Evolutionary conservation across 1,140 invertebrate species (phyloP), one percentile per base, ranked within the genome.

Genomic region (Eumaeus atala): DNA sequence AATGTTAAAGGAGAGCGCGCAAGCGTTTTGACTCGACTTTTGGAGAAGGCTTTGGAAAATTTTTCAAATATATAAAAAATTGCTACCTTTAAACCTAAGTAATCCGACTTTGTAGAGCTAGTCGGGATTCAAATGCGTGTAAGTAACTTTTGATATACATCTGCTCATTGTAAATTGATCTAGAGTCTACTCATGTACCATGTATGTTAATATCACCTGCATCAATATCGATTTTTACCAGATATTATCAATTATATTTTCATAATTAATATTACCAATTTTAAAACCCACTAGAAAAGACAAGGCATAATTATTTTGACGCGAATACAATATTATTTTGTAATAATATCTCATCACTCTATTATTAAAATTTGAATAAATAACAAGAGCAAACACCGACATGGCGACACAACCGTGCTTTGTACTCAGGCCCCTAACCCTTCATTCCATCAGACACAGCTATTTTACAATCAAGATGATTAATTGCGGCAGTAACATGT

Each of bases 401-500:
- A 7, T 14, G 2, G 40, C 17, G 9, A 44, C n/a, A n/a, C 35
- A 37, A n/a, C 9, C 9, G 11, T 9, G 2, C 37, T 28, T 53
- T 53, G 51, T 53, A 4, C 28, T 40, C 28, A 28, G 33, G 18
- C 51, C 51, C 33, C 18, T 14, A 34, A 42, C 11, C 8, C 40
- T 14, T 16, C 14, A 44, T 6, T 16, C 17, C 33, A 16, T 42
- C 35, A 37, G 28, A 53, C 51, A 42, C 51, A 53, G 28, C 37
- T 33, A 42, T 53, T 40, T 28, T 53, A 56, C 63, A 68, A 65
- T 52, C 61, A 48, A 64, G 67, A 70, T 85, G 82, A 85, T 85
- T 81, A 82, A 85, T 85, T 77, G 64, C 69, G 52, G 48, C 67
- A 52, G 52, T 56, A 59, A 64, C 59, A 48, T 57, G 63, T 75